Evolutionary conservation across 1,140 invertebrate genomes (phyloP), one percentile per base, ranked within the genome.

Genomic region (Tribolium madens): DNA sequence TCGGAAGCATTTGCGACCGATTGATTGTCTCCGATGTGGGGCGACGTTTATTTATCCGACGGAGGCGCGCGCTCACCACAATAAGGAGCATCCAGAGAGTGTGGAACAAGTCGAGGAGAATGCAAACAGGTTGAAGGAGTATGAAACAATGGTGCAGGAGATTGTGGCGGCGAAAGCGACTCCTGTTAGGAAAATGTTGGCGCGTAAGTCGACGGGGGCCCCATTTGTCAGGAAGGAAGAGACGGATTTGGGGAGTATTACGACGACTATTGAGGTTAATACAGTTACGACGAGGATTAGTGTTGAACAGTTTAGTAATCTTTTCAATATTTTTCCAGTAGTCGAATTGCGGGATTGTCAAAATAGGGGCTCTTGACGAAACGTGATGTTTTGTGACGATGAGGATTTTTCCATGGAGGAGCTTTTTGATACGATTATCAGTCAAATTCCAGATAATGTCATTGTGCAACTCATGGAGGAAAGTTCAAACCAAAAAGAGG

Each of bases 141-240:
- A 47, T 12, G 57, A 57, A 6, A n/a, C 17, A 6, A 13, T 68
- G 13, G 15, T 46, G 0, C 3, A 17, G n/a, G 18, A 36, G 21
- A 47, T 57, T 2, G 33, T 57, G 31, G 31, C 52, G 31, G 26
- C 15, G 21, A 26, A 52, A 36, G 26, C 13, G 10, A 1, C 76
- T 7, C 18, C 52, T 12, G 26, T 6, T 9, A 42, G 10, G 9
- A 77, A 74, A 26, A 72, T 60, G 10, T 33, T 76, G 2, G 81
- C 81, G 6, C 76, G 50, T 46, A 81, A 81, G 68, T 81, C 81
- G 0, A 81, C 81, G 0, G 75, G 75, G n/a, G 68, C 76, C 1
- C 52, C 48, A 6, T 48, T 50, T 31, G 70, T 72, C n/a, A 21
- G 46, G 12, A 48, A 5, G 14, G 68, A 71, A 13, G 18, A 71